Evolutionary conservation across 1,140 invertebrate species (phyloP).

Genomic region (Homarus americanus): DNA sequence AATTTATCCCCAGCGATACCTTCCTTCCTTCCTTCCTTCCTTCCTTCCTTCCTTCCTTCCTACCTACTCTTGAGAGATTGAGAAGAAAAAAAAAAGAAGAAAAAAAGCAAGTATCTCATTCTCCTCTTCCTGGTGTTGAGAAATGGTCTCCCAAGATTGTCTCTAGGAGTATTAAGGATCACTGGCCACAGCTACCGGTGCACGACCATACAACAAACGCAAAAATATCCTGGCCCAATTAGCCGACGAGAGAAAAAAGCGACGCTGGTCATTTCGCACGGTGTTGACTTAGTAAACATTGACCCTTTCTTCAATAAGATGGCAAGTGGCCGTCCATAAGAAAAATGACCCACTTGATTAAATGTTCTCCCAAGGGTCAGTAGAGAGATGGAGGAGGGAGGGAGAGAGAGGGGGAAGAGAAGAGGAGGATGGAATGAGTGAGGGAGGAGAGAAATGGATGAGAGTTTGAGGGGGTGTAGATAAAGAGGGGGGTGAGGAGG

Average conservation of each 20-base stretch:
- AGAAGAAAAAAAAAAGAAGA: too few relatives aligned
- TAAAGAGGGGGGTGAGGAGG: not conserved
- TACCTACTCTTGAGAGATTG: too few relatives aligned
- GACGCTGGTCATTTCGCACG: conserved; percentile 15
- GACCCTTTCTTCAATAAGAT: conserved; percentile 54
- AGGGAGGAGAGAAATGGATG: not conserved
- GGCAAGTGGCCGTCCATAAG: conserved; percentile 42
- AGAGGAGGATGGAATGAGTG: conserved; percentile 16
- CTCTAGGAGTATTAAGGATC: not conserved
- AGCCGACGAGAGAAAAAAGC: conserved; percentile 35
- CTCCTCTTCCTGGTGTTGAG: not conserved
- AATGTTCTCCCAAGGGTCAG: conserved; percentile 33
- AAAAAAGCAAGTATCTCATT: too few relatives aligned
- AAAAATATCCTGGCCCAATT: conserved; percentile 34
- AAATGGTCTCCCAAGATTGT: not conserved
- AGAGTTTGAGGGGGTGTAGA: not conserved
- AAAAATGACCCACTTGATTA: conserved; percentile 49
- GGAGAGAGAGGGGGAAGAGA: not conserved
- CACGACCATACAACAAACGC: conserved; percentile 17
- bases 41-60: too few relatives aligned
- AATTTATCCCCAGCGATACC: too few relatives aligned
- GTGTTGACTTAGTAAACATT: conserved; percentile 44
- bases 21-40: too few relatives aligned
- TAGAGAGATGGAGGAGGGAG: not conserved
- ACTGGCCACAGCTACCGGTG: not conserved